Percentiles rank a stretch among this genome's conserved stretches.
phyloP scores from a whole-genome alignment of 2,888 invertebrate genomes.

The Leptinotarsa tumamoca region DNA sequence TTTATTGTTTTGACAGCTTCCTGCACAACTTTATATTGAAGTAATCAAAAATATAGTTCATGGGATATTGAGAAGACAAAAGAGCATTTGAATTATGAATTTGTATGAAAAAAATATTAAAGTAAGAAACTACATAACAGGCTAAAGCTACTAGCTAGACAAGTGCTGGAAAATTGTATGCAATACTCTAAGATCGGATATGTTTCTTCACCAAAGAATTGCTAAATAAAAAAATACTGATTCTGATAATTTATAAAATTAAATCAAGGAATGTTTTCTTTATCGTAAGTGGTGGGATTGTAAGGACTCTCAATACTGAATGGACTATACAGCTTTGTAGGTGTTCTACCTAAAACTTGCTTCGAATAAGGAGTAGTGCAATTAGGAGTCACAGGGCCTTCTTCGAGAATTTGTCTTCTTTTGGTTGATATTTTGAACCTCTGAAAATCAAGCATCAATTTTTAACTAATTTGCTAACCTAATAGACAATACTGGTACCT shows the following conservation, averaged over 20 bases:
- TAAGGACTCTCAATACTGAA: constrained; percentile 80
- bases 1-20: too few species aligned
- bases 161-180: too few species aligned
- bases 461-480: too few species aligned
- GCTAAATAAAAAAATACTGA: not conserved
- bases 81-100: too few species aligned
- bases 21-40: too few species aligned
- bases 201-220: not conserved
- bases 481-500: constrained; percentile 66
- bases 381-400: constrained; percentile 68
- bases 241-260: not conserved
- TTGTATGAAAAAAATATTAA: too few species aligned
- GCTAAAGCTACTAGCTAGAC: too few species aligned
- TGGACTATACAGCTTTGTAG: constrained; percentile 81
- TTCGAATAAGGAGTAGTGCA: constrained; percentile 68
- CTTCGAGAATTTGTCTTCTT: constrained; percentile 69
- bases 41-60: too few species aligned
- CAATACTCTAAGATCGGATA: too few species aligned
- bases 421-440: constrained; percentile 70
- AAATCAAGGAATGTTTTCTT: constrained; percentile 51
- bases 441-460: constrained; percentile 56
- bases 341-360: constrained; percentile 73
- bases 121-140: too few species aligned
- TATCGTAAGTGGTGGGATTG: constrained; percentile 53
- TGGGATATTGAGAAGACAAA: too few species aligned